These are phyloP conservation scores for Cebidichthys violaceus DNA, from an alignment of 2,113 vertebrate genomes.

Conservation along the genomic window DNA sequence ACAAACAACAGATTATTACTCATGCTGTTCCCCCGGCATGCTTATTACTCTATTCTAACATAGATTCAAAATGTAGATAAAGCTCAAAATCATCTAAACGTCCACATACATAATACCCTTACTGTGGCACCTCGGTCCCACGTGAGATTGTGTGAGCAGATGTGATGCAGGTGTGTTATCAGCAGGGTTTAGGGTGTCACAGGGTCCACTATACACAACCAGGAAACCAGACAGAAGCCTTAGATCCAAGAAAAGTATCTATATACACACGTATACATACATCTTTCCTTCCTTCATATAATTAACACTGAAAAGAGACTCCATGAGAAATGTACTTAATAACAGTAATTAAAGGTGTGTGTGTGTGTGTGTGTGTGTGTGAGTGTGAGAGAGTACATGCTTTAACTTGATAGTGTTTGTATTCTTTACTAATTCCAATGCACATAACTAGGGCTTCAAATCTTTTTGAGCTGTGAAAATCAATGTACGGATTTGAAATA, in stretches of 20 bases:
- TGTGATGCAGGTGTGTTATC: neutral
- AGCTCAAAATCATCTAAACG: neutral
- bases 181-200: neutral
- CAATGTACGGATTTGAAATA: slow-evolving; percentile 8
- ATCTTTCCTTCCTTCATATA: slow-evolving; percentile 9
- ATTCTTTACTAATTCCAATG: slow-evolving; percentile 21
- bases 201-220: neutral
- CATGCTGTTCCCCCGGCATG: neutral
- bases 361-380: slow-evolving; percentile 24
- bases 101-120: neutral
- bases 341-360: slow-evolving; percentile 61
- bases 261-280: neutral
- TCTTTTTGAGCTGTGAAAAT: slow-evolving; percentile 15
- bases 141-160: neutral
- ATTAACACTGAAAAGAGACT: slow-evolving; percentile 31
- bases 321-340: slow-evolving; percentile 56
- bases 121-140: neutral
- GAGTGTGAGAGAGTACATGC: slow-evolving; percentile 3
- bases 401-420: slow-evolving; percentile 16
- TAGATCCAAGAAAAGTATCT: slow-evolving; percentile 12
- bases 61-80: neutral
- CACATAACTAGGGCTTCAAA: slow-evolving; percentile 6
- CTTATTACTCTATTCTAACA: neutral
- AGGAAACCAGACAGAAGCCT: neutral
- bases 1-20: neutral